Conservation (phyloP, 2,888 invertebrate genomes). For the Adelognathus sp. region DNA sequence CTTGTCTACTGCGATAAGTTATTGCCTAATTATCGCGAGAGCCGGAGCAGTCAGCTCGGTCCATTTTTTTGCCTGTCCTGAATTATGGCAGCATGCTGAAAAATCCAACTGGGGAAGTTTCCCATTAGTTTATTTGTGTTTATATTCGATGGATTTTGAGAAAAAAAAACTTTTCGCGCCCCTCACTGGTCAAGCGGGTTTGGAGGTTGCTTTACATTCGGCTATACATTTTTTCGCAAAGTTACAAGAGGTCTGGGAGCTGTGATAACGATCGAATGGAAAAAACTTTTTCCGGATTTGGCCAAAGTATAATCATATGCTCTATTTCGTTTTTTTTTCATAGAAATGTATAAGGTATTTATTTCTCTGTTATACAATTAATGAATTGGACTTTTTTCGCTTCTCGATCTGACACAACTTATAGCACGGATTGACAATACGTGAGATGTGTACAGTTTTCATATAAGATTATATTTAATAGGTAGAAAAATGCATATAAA, state of each 20-base stretch:
- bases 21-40: no score
- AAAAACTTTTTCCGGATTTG: neutral
- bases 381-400: neutral
- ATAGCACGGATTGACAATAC: conserved; percentile 19
- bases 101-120: no score
- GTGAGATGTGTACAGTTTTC: conserved; percentile 27
- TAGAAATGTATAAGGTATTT: no score
- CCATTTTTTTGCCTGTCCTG: no score
- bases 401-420: conserved; percentile 15
- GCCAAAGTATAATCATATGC: neutral
- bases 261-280: neutral
- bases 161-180: neutral
- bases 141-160: no score
- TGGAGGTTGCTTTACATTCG: neutral
- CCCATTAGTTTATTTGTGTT: no score
- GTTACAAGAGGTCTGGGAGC: neutral
- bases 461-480: conserved; percentile 46
- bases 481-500: conserved; percentile 21
- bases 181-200: neutral
- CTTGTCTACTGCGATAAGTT: no score
- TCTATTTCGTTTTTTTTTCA: neutral
- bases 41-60: no score
- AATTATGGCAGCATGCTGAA: no score
- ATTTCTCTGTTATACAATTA: no score
- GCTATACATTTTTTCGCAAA: neutral